phyloP scores from a whole-genome alignment of 2,888 invertebrate species.

The Unio pictorum region DNA sequence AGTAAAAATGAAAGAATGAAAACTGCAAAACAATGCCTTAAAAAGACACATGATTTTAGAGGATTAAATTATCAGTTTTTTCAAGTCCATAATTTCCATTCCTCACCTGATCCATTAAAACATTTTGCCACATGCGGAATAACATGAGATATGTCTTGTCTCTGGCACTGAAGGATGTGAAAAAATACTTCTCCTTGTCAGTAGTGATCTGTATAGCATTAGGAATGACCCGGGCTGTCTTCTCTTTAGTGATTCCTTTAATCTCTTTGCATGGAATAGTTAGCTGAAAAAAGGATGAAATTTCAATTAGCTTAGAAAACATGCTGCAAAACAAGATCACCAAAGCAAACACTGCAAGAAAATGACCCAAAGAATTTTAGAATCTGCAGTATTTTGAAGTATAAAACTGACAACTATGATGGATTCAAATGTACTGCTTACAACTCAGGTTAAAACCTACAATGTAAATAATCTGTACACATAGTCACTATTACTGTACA shows the following conservation, averaged over 20 bases:
- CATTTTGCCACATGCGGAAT: constrained; percentile 96
- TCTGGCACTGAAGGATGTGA: constrained; percentile 93
- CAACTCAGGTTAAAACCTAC: too few relatives aligned
- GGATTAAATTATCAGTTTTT: too few relatives aligned
- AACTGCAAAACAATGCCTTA: too few relatives aligned
- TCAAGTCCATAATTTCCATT: background rate
- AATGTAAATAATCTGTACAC: too few relatives aligned
- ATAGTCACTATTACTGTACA: too few relatives aligned
- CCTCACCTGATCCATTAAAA: constrained; percentile 85
- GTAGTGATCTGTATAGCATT: constrained; percentile 87
- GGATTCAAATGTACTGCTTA: too few relatives aligned
- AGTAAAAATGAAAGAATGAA: too few relatives aligned
- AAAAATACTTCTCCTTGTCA: constrained; percentile 85
- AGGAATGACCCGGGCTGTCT: constrained; percentile 83
- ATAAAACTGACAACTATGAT: too few relatives aligned
- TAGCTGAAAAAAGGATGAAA: constrained; percentile 72
- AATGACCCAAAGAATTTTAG: background rate
- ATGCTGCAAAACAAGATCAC: background rate
- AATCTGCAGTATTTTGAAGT: too few relatives aligned
- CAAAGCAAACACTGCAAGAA: background rate
- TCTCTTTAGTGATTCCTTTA: constrained; percentile 88
- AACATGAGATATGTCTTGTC: constrained; percentile 97
- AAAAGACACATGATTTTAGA: too few relatives aligned
- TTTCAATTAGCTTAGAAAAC: background rate
- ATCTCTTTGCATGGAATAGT: constrained; percentile 91